Evolutionary conservation across 2,888 invertebrate genomes (phyloP).

Genomic region (Mimachlamys varia): DNA sequence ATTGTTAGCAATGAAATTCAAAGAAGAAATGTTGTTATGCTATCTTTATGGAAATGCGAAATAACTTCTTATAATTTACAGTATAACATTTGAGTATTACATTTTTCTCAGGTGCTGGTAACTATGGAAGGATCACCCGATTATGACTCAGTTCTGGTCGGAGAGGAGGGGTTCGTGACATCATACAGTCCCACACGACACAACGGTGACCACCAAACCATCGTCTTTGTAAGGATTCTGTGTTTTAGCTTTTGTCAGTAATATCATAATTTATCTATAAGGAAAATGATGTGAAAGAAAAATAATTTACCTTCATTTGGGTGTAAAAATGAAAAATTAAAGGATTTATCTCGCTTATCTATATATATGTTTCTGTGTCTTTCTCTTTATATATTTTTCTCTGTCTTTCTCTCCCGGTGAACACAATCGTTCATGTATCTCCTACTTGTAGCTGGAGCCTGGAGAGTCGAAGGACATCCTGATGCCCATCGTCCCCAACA

Average conservation of each 20-base stretch:
- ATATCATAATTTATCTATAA: not conserved
- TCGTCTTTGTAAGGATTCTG: constrained; percentile 85
- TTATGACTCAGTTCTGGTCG: constrained; percentile 86
- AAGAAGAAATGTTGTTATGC: too few relatives aligned
- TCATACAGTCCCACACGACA: constrained; percentile 96
- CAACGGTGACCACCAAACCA: constrained; percentile 96
- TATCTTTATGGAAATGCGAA: too few relatives aligned
- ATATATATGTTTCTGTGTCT: not conserved
- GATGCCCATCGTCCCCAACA: constrained; percentile 92
- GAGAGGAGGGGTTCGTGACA: constrained; percentile 84
- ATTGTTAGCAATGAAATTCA: too few relatives aligned
- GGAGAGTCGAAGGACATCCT: constrained; percentile 87
- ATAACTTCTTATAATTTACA: too few relatives aligned
- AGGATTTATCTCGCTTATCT: not conserved
- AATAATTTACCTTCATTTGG: not conserved
- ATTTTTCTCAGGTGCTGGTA: constrained; percentile 85
- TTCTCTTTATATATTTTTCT: too few relatives aligned
- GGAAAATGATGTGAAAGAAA: not conserved
- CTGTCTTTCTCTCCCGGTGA: not conserved
- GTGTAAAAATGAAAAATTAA: not conserved
- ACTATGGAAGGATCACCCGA: constrained; percentile 92
- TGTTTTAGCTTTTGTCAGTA: not conserved
- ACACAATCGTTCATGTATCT: not conserved
- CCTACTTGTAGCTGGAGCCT: constrained; percentile 79
- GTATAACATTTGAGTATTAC: not conserved